A percentile compares a stretch with the other conserved stretches of the same genome.
Evolutionary conservation across 2,888 invertebrate genomes (phyloP).

Genomic region (Heliconius hortense): DNA sequence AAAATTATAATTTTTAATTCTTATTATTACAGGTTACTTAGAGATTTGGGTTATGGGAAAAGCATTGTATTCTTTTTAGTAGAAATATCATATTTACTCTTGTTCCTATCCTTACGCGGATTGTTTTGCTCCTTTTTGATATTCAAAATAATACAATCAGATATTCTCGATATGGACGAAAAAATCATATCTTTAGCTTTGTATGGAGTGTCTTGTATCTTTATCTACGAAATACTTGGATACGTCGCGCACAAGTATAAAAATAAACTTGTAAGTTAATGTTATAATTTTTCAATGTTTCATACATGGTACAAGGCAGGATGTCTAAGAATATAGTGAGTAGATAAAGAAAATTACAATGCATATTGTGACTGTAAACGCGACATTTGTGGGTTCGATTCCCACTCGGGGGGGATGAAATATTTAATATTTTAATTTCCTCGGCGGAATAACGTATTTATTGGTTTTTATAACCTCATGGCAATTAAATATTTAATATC

Average conservation of each 20-base stretch:
- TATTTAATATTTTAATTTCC: no score
- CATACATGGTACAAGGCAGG: background rate
- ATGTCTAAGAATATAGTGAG: no score
- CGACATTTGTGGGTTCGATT: no score
- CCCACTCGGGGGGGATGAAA: no score
- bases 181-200: slow-evolving; percentile 66
- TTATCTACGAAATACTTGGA: slow-evolving; percentile 71
- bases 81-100: slow-evolving; percentile 74
- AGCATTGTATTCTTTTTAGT: slow-evolving; percentile 67
- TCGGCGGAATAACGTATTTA: no score
- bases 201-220: slow-evolving; percentile 69
- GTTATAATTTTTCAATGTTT: background rate
- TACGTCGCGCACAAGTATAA: slow-evolving; percentile 69
- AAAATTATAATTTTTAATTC: no score
- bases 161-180: slow-evolving; percentile 67
- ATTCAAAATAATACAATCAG: slow-evolving; percentile 62
- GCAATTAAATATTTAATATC: no score
- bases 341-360: no score
- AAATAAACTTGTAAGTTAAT: slow-evolving; percentile 62
- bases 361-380: no score
- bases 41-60: slow-evolving; percentile 73
- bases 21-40: slow-evolving; percentile 70
- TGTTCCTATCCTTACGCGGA: slow-evolving; percentile 77
- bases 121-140: slow-evolving; percentile 78
- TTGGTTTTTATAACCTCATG: no score